Evolutionary conservation across 2,888 invertebrate species (phyloP), one percentile per base, ranked within the genome.

Genomic region (Bombylius major): DNA sequence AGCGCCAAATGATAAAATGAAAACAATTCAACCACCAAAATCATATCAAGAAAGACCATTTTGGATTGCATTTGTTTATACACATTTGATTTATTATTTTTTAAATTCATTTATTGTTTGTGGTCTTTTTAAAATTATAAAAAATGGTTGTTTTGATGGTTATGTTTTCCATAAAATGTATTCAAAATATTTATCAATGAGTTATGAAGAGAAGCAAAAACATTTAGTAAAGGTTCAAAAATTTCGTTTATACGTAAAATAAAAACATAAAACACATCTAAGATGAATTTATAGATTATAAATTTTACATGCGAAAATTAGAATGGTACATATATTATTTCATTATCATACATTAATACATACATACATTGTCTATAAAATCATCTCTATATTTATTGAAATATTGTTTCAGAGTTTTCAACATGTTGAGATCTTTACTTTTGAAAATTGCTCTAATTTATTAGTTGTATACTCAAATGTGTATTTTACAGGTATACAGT

Each of bases 131-230:
- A 34, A 54, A 13, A 56, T 47, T 36, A 14, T 54, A 13, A 52
- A 54, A 13, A 6, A 12, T 14, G 45, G 46, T 9, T 47, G 50
- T 45, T 60, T 45, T 44, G 60, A 60, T 54, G 60, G 60, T 9
- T 60, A 33, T 23, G 49, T 60, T 31, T 60, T 60, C 54, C 60
- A 60, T 51, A 58, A 58, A 54, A 56, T 58, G 58, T 57, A 55
- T 47, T 9, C 12, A 5, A 56, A 55, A 36, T 60, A 53, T 50
- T 23, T 50, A 47, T 47, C 55, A 1, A 12, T 51, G 31, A 36
- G 31, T n/a, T 23, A 14, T 33, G 49, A 50, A 11, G 44, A 33
- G n/a, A 55, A 47, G 36, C 8, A 4, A 32, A 36, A 9, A n/a
- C 13, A 45, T 12, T 36, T 51, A 7, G 9, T 44, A 34, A 33